Conservation (phyloP, 2,888 invertebrate species). For the Dasysyrphus albostriatus region DNA sequence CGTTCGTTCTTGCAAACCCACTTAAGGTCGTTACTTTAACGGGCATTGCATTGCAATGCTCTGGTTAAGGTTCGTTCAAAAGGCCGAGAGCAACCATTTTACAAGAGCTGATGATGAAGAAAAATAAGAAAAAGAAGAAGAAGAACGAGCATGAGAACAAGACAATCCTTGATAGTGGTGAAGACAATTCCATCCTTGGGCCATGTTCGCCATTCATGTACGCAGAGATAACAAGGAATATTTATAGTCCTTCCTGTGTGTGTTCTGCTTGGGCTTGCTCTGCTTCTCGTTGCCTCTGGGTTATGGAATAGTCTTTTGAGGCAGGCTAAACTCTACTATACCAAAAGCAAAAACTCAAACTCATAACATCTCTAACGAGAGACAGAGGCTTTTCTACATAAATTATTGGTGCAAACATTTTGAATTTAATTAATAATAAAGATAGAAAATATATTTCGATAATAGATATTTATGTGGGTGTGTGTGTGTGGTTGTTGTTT, state of each 20-base stretch:
- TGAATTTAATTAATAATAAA: constrained; percentile 76
- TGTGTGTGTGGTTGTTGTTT: constrained; percentile 36
- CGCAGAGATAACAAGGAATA: constrained; percentile 66
- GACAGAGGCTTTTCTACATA: constrained; percentile 59
- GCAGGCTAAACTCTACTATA: background rate
- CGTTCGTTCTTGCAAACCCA: constrained; percentile 12
- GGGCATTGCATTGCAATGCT: constrained; percentile 49
- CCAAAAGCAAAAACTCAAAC: constrained; percentile 9
- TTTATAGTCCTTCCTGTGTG: constrained; percentile 57
- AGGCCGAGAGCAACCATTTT: constrained; percentile 46
- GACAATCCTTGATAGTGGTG: constrained; percentile 52
- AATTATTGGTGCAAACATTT: constrained; percentile 72
- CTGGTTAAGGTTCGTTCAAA: constrained; percentile 25
- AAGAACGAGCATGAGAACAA: background rate
- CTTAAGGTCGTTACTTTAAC: constrained; percentile 28
- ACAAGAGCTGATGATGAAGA: constrained; percentile 23
- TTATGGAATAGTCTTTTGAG: constrained; percentile 18
- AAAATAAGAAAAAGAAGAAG: background rate
- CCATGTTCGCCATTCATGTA: constrained; percentile 71
- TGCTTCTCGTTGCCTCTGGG: constrained; percentile 1
- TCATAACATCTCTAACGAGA: constrained; percentile 13
- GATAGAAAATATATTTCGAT: constrained; percentile 69
- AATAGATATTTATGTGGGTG: constrained; percentile 73
- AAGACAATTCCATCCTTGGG: constrained; percentile 72
- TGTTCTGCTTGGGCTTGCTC: background rate